These are phyloP conservation scores for Myripristis jacobus DNA, from an alignment of 2,797 vertebrate genomes.

Conservation along the genomic window DNA sequence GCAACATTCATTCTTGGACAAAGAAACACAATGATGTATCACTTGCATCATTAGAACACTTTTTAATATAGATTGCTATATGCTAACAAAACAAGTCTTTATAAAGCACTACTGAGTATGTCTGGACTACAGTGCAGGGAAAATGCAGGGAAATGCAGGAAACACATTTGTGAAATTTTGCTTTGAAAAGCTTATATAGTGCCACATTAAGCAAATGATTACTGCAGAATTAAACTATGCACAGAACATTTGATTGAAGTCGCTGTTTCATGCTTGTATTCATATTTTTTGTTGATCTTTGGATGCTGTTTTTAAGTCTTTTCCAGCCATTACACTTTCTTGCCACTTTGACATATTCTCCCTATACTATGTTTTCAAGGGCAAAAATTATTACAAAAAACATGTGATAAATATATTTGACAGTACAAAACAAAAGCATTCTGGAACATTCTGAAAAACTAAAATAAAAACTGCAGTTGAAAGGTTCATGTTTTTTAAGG, in stretches of 20 bases:
- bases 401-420: not conserved
- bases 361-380: not conserved
- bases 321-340: conserved; percentile 7
- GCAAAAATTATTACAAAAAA: no score
- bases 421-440: no score
- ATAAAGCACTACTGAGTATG: conserved; percentile 6
- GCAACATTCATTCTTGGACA: conserved; percentile 17
- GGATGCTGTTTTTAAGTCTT: not conserved
- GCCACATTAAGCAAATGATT: conserved; percentile 2
- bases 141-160: conserved; percentile 17
- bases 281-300: not conserved
- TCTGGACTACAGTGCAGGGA: not conserved
- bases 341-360: not conserved
- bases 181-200: conserved; percentile 15
- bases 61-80: conserved; percentile 51
- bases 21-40: conserved; percentile 55
- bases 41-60: conserved; percentile 34
- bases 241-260: conserved; percentile 12
- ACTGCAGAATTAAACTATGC: conserved; percentile 21
- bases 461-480: not conserved
- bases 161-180: conserved; percentile 24
- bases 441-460: no score
- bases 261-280: conserved; percentile 16
- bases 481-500: conserved; percentile 38
- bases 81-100: conserved; percentile 12